A percentile compares a stretch with the other conserved stretches of the same genome.
phyloP scores from a whole-genome alignment of 2,113 vertebrate species.

The Centropus bengalensis region DNA sequence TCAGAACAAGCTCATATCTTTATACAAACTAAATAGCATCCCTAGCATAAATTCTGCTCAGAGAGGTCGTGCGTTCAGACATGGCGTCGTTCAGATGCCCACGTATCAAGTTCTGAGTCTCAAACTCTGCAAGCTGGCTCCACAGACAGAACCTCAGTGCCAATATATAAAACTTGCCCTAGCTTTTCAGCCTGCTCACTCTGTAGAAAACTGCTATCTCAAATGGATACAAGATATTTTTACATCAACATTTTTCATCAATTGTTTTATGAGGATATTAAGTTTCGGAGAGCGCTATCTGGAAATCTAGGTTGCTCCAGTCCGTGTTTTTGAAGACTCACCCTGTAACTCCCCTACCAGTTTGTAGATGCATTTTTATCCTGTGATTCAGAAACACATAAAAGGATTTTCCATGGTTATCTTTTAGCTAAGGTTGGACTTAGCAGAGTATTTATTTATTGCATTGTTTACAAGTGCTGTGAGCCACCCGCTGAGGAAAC shows the following conservation, averaged over 20 bases:
- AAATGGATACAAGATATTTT: neutral
- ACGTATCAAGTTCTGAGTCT: neutral
- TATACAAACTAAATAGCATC: neutral
- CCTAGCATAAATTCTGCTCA: neutral
- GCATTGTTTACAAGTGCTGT: constrained; percentile 2
- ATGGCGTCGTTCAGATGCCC: neutral
- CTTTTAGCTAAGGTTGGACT: neutral
- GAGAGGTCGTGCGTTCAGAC: neutral
- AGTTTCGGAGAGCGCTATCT: constrained; percentile 5
- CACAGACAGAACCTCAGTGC: neutral
- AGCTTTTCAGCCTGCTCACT: neutral
- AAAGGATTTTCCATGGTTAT: constrained; percentile 18
- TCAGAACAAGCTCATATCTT: neutral
- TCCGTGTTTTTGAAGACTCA: constrained; percentile 10
- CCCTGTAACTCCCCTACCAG: neutral
- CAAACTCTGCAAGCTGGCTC: neutral
- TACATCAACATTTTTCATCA: neutral
- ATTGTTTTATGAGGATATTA: constrained; percentile 15
- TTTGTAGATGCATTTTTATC: neutral
- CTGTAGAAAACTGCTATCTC: neutral
- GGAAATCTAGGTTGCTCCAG: neutral
- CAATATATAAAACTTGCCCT: neutral
- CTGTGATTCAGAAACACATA: neutral
- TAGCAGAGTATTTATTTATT: constrained; percentile 30
- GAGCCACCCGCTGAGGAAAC: neutral